Conservation (phyloP, 2,888 invertebrate species). For the Mesoligia furuncula region DNA sequence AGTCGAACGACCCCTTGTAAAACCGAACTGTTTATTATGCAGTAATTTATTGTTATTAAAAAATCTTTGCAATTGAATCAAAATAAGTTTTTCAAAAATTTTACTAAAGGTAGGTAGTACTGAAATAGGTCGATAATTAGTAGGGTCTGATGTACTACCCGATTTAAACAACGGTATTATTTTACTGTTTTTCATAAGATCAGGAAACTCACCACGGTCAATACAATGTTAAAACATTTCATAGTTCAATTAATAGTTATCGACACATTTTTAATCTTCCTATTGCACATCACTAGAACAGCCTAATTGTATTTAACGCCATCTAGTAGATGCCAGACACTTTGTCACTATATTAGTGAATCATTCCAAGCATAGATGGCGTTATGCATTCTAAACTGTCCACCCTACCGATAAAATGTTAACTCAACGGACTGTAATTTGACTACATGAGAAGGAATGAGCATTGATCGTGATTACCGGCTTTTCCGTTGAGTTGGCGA, state of each 20-base stretch:
- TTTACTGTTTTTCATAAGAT: no score
- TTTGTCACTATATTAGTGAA: neutral
- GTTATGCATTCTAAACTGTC: neutral
- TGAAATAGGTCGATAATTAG: no score
- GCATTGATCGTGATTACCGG: slow-evolving; percentile 2
- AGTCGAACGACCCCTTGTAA: no score
- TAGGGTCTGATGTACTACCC: no score
- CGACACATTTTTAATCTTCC: neutral
- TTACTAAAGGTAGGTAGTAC: no score
- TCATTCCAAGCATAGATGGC: slow-evolving; percentile 24
- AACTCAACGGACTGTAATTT: neutral
- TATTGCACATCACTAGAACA: slow-evolving; percentile 19
- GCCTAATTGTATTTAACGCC: slow-evolving; percentile 17
- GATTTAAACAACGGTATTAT: no score
- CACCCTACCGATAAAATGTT: neutral
- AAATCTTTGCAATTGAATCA: no score
- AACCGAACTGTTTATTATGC: no score
- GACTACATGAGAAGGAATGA: neutral
- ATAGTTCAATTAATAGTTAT: neutral
- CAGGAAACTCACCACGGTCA: no score
- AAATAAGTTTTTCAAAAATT: no score
- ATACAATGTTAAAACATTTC: neutral
- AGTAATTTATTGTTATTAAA: no score
- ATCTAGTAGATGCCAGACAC: slow-evolving; percentile 12
- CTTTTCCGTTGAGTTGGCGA: neutral